Base-by-base conservation (phyloP, 2,888 invertebrate genomes). In the Orgyia antiqua region DNA sequence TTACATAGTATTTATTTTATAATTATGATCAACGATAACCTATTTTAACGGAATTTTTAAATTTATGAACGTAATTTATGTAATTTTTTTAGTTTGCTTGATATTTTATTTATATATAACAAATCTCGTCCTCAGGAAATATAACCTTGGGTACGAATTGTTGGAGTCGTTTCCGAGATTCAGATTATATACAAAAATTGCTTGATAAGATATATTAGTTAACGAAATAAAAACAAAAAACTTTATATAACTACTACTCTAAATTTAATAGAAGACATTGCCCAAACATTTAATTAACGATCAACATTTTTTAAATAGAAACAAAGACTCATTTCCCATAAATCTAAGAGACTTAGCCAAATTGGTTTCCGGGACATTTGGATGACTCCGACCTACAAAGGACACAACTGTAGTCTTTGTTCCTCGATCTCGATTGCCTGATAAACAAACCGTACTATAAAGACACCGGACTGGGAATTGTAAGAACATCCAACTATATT, bases 361-460 rank as follows among this genome's bases (percentile, higher is more conserved):
- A 64, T 67, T 59, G 59, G 52, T 65, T 61, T 58, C 46, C 43
- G 47, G 55, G 58, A 51, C 43, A 37, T 50, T 64, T 58, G 56
- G 61, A 61, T 60, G 57, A 53, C 50, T 53, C 53, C 28, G 36
- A 50, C 47, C 51, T 51, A 56, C 58, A 49, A 61, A 65, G 57
- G 57, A 60, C 54, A 60, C 42, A 47, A n/a, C 54, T 48, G 33
- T 44, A n/a, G 45, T 61, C 63, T 66, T 69, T 65, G 64, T 60
- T 60, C 55, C 55, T 45, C 55, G 58, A 65, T 63, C 58, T 61
- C 58, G 54, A 63, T 58, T 44, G 46, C 27, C 49, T 57, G 58
- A 64, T 69, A 70, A 69, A 69, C 64, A 71, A 64, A 65, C 63
- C 56, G 47, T 62, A 48, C 57, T 54, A 63, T 68, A 68, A 65